Evolutionary conservation across 2,797 vertebrate genomes (phyloP), one percentile per base, ranked within the genome.

Genomic region (Argya squamiceps): DNA sequence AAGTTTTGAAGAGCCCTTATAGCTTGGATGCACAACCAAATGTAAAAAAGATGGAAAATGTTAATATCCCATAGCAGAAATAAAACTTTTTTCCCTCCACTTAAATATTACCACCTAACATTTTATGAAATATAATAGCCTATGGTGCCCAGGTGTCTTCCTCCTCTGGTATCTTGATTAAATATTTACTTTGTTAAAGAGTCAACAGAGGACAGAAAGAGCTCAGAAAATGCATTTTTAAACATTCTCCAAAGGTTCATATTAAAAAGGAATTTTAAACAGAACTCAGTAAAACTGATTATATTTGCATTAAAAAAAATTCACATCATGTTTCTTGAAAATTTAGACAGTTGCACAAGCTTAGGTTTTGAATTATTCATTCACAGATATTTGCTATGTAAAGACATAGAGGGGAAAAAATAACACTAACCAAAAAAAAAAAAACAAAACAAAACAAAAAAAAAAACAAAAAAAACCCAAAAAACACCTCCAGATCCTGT

Each of bases 101-200:
- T 84, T 81, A 81, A 78, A 73, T 90, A 88, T 73, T 92, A 4
- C 55, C 11, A 52, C 23, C 91, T 78, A 93, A 84, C 47, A 79
- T 91, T 91, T 91, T 76, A 87, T 91, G 63, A 92, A 93, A 79
- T 62, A 56, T 56, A 76, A 87, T 83, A 77, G 62, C 27, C 19
- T 59, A 13, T 73, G 60, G 41, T 92, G 63, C 94, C 78, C 89
- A 82, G 55, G 43, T 93, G 92, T 50, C n/a, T 82, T 89, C 83
- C 37, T 93, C 86, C 70, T 81, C n/a, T 84, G 63, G 24, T 82
- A 44, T 47, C n/a, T 56, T 68, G 41, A 84, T 95, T 84, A 96
- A 97, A 95, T 92, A 93, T 92, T 96, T 95, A 92, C 29, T 86
- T 82, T 81, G 43, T 78, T 78, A 71, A 94, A 93, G 50, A 91